Base-by-base conservation (phyloP, 2,113 vertebrate genomes). In the Erythrocercus mccallii region DNA sequence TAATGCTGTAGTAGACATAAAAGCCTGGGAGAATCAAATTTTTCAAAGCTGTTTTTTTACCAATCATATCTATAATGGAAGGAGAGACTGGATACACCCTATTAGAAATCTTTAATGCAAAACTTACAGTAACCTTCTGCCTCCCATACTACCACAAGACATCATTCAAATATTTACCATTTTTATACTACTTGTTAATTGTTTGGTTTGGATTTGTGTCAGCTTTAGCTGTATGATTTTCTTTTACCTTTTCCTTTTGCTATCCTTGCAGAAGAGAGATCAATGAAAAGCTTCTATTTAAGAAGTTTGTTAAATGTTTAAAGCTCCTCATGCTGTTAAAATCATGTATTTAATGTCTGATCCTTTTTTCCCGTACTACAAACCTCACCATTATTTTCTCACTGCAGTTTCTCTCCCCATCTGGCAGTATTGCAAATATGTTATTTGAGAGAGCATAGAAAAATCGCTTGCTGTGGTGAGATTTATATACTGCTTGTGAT, bases 161-260 rank as follows among this genome's bases (percentile, higher is more conserved):
- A 97, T 91, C 93, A 74, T 68, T 61, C 80, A 97, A 96, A 96
- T 97, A 97, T 95, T 96, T 95, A 94, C 44, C 57, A 88, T 97
- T 92, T 96, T 96, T 95, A 95, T 86, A 97, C 85, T 96, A 68
- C 24, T 27, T 96, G 96, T 97, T 97, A 97, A 97, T 96, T 97
- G 92, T 97, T 97, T 97, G 69, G 50, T 96, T 95, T 95, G 71
- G 87, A 96, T 96, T 95, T 97, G 65, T 94, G 62, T 80, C 86
- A 93, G 69, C 33, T 94, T 97, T 68, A 90, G 73, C 37, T 79
- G 17, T 64, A 74, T 18, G n/a, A 76, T 66, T 64, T 91, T 94
- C 68, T 93, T 66, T 42, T 61, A 66, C 81, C 64, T 73, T 96
- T 73, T 94, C 25, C 57, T 96, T 95, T 91, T 91, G 78, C 92